phyloP scores from a whole-genome alignment of 2,797 vertebrate species.

The Danio jaintianensis region DNA sequence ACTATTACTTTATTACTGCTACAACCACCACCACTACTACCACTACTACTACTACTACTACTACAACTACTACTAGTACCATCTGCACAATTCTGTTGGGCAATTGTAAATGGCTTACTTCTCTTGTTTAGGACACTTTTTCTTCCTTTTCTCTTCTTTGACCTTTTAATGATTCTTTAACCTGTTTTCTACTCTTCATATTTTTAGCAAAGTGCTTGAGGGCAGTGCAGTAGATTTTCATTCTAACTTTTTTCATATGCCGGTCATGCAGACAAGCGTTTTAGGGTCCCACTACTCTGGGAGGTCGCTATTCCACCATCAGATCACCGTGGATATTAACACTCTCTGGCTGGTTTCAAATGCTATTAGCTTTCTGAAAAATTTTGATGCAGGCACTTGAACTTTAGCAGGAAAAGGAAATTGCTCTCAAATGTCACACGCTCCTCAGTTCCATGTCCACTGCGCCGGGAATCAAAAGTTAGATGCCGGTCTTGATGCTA shows the following conservation, averaged over 20 bases:
- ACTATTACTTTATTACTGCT: too few species aligned
- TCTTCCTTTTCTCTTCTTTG: not conserved
- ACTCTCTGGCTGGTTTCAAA: constrained; percentile 56
- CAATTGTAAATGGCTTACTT: not conserved
- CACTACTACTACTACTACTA: too few species aligned
- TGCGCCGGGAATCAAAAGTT: constrained; percentile 55
- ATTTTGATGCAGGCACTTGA: constrained; percentile 70
- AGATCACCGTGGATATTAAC: constrained; percentile 35
- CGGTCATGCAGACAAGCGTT: constrained; percentile 5
- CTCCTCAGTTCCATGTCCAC: constrained; percentile 54
- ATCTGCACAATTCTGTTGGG: too few species aligned
- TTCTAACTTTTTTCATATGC: constrained; percentile 38
- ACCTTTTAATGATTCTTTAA: not conserved
- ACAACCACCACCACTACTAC: too few species aligned
- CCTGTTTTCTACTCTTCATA: constrained; percentile 9
- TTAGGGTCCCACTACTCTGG: constrained; percentile 18
- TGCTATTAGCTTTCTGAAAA: constrained; percentile 68
- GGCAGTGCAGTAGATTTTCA: constrained; percentile 13
- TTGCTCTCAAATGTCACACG: constrained; percentile 79
- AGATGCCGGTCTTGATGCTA: constrained; percentile 64
- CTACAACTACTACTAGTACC: too few species aligned
- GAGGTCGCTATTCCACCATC: constrained; percentile 40
- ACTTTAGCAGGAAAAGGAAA: constrained; percentile 74
- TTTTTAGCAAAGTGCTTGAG: constrained; percentile 14
- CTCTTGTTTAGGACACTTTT: not conserved